Base-by-base conservation (phyloP, 2,888 invertebrate species). In the Drosophila leonis region DNA sequence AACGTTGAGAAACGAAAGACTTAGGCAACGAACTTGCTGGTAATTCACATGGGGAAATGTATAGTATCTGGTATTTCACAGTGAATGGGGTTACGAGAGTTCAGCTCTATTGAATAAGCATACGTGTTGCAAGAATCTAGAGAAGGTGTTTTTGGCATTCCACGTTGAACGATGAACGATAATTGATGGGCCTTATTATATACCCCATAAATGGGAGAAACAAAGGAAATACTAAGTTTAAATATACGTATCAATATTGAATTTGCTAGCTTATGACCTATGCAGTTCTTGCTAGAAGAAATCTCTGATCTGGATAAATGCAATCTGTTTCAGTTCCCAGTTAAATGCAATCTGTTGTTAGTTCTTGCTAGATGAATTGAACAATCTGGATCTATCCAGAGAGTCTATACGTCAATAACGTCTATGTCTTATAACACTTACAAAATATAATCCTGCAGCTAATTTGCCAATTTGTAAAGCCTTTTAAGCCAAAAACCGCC, bases 21-120 rank as follows among this genome's bases (percentile, higher is more conserved):
- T 90, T 84, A 82, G 71, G 77, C 80, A 83, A 79, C 82, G 63
- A 90, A 90, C 91, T 83, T 80, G 83, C 61, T 80, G 78, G 77
- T 61, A 54, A 44, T 46, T 31, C 39, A 10, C 44, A 7, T 27
- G 54, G 54, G 33, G 33, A n/a, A 46, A 65, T 65, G 41, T 20
- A 62, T 62, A 49, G 72, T 61, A 77, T 55, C 52, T 61, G 46
- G 31, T 42, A 71, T 46, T 76, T 29, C 20, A 56, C 13, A 51
- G 10, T 20, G n/a, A 46, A 39, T n/a, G 73, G 42, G 75, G 75
- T 63, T 73, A 66, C 42, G n/a, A 56, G 46, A 76, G 62, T 49
- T 60, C 29, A 61, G 29, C 46, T 49, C 49, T 49, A 75, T 76
- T 76, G 69, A 75, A 73, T 54, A 54, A 1, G n/a, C 52, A n/a